Conservation (phyloP, 2,888 invertebrate species). For the Ornithoptera priamus region DNA sequence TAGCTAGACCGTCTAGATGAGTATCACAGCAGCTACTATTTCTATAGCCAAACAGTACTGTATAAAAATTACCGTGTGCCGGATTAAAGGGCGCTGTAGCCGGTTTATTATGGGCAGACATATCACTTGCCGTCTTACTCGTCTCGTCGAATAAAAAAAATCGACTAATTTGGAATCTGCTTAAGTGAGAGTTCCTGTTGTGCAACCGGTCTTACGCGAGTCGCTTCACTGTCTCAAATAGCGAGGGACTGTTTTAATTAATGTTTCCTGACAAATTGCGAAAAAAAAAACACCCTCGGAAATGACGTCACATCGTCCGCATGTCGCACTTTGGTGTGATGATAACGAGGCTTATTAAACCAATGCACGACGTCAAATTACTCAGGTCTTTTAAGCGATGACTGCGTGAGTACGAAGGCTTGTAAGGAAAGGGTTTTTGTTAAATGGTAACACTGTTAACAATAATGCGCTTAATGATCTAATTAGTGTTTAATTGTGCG, state of each 20-base stretch:
- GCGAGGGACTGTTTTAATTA: conserved; percentile 68
- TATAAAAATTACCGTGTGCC: too few relatives aligned
- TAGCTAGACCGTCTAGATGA: too few relatives aligned
- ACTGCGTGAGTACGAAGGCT: conserved; percentile 62
- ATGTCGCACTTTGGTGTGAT: conserved; percentile 38
- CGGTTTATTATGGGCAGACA: too few relatives aligned
- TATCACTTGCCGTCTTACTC: background rate
- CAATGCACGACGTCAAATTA: conserved; percentile 54
- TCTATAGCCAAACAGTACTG: too few relatives aligned
- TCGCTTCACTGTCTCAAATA: conserved; percentile 58
- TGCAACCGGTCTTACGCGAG: conserved; percentile 41
- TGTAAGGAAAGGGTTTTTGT: conserved; percentile 50
- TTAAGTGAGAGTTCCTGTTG: conserved; percentile 35
- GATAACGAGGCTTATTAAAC: conserved; percentile 62
- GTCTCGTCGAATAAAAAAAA: background rate
- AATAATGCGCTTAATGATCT: conserved; percentile 29
- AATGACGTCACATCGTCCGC: conserved; percentile 51
- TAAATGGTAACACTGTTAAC: conserved; percentile 14
- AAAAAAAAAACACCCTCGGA: conserved; percentile 58
- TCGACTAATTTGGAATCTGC: background rate
- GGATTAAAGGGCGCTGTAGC: too few relatives aligned
- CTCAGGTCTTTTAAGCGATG: conserved; percentile 57
- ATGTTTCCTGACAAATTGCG: conserved; percentile 64
- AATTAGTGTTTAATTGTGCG: conserved; percentile 15
- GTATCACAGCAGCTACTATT: too few relatives aligned